Evolutionary conservation across 1,140 invertebrate genomes (phyloP).

Genomic region (Drosophila biarmipes): DNA sequence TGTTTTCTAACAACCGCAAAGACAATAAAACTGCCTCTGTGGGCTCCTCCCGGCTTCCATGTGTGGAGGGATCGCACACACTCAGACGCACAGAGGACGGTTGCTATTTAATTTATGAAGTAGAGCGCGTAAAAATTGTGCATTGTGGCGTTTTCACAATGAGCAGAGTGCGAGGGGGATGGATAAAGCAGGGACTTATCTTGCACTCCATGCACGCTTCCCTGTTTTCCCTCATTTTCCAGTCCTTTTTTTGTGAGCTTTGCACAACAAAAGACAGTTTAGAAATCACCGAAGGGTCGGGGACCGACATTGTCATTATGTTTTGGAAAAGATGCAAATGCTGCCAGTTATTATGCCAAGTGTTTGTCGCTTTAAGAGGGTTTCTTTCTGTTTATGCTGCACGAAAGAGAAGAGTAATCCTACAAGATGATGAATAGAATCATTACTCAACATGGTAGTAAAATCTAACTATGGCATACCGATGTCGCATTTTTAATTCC

Average conservation of each 20-base stretch:
- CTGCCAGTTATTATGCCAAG: conserved; percentile 47
- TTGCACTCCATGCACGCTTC: conserved; percentile 60
- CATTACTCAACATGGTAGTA: background rate
- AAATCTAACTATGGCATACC: no score
- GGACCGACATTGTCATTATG: conserved; percentile 44
- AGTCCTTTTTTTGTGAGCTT: conserved; percentile 43
- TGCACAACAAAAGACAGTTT: conserved; percentile 74
- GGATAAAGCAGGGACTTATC: conserved; percentile 53
- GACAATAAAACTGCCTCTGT: conserved; percentile 54
- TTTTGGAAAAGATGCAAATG: conserved; percentile 41
- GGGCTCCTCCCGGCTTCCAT: conserved; percentile 6
- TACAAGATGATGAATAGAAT: background rate
- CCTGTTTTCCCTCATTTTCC: conserved; percentile 5
- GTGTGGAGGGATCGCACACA: conserved; percentile 11
- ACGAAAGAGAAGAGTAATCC: background rate
- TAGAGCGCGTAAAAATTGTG: conserved; percentile 82
- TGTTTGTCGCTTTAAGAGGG: conserved; percentile 23
- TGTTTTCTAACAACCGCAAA: conserved; percentile 77
- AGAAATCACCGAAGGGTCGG: conserved; percentile 56
- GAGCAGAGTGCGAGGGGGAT: conserved; percentile 28
- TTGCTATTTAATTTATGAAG: conserved; percentile 82
- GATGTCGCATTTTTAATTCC: no score
- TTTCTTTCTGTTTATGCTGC: background rate
- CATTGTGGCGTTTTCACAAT: conserved; percentile 68
- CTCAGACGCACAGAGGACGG: conserved; percentile 43